phyloP scores from a whole-genome alignment of 2,797 vertebrate species.

The Holocentrus rufus region DNA sequence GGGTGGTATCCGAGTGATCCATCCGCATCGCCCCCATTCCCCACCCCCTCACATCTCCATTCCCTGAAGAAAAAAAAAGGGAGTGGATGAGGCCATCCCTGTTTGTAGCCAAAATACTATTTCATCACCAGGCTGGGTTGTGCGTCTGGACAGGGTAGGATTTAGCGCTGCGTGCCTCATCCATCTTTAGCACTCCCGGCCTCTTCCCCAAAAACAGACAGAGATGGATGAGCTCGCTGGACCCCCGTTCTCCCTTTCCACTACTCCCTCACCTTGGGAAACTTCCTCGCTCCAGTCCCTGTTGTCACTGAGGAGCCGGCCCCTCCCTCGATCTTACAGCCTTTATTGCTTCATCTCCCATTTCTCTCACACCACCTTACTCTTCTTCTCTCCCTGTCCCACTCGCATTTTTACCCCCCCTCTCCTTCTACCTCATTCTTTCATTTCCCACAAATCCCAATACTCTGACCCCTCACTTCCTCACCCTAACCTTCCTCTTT shows the following conservation, averaged over 20 bases:
- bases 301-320: constrained; percentile 36
- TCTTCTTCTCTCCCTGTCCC: constrained; percentile 13
- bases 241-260: constrained; percentile 60
- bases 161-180: constrained; percentile 73
- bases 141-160: constrained; percentile 69
- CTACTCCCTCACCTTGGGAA: constrained; percentile 67
- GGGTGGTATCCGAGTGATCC: constrained; percentile 66
- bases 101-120: constrained; percentile 72
- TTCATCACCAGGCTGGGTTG: constrained; percentile 65
- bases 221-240: constrained; percentile 68
- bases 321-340: constrained; percentile 29
- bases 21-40: constrained; percentile 45
- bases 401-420: background rate
- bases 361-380: background rate
- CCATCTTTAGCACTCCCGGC: constrained; percentile 70
- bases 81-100: constrained; percentile 56
- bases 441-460: constrained; percentile 1
- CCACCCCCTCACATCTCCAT: constrained; percentile 47
- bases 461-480: background rate
- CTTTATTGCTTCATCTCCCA: constrained; percentile 4
- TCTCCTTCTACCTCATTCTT: constrained; percentile 12
- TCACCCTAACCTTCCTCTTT: background rate
- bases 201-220: constrained; percentile 72
- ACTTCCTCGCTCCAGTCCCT: constrained; percentile 27
- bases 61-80: constrained; percentile 51